phyloP scores from a whole-genome alignment of 2,888 invertebrate species.

The Papilio demoleus region DNA sequence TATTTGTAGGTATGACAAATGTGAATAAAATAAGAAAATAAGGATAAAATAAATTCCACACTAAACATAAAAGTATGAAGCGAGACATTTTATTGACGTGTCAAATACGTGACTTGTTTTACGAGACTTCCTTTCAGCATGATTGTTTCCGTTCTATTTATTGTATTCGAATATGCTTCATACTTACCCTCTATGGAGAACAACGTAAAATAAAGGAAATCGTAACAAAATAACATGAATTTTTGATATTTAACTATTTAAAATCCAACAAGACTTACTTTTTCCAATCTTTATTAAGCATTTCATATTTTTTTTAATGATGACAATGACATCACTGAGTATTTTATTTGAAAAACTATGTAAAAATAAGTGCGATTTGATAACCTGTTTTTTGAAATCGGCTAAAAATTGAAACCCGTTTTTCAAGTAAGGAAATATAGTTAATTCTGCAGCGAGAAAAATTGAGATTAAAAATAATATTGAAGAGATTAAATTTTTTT shows the following conservation, averaged over 20 bases:
- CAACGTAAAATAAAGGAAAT: background rate
- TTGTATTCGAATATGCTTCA: conserved; percentile 15
- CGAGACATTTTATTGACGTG: conserved; percentile 30
- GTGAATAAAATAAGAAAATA: background rate
- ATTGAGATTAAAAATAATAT: background rate
- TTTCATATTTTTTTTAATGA: too few relatives aligned
- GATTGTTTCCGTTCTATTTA: conserved; percentile 22
- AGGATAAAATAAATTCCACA: conserved; percentile 11
- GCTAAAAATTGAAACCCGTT: background rate
- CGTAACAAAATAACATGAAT: too few relatives aligned
- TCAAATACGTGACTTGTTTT: conserved; percentile 34
- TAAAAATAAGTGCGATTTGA: too few relatives aligned
- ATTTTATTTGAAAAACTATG: too few relatives aligned
- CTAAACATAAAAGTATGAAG: conserved; percentile 26
- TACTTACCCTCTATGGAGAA: background rate
- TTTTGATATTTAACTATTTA: too few relatives aligned
- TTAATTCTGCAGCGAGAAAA: background rate
- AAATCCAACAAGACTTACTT: too few relatives aligned
- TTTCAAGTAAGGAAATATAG: background rate
- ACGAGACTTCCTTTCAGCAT: conserved; percentile 29
- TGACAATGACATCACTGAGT: too few relatives aligned
- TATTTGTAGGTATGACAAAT: background rate
- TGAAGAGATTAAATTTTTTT: conserved; percentile 9
- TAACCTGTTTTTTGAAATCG: background rate
- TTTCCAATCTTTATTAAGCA: too few relatives aligned